Evolutionary conservation across 1,140 invertebrate genomes (phyloP).

Genomic region (Drosophila pandora): DNA sequence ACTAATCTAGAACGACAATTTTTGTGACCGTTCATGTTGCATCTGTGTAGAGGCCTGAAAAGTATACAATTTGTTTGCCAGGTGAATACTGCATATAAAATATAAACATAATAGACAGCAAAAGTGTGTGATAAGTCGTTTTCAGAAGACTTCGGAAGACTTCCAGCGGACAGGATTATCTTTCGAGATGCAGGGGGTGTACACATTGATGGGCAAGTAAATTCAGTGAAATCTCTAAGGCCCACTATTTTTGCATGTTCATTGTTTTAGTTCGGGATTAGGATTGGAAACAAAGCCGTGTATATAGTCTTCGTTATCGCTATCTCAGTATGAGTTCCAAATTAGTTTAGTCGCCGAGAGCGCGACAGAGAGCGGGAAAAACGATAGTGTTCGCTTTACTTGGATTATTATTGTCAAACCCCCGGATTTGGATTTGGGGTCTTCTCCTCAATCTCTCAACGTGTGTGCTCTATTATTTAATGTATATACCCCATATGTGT

Average conservation of each 20-base stretch:
- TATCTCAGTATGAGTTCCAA: conserved; percentile 13
- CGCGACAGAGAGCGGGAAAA: background rate
- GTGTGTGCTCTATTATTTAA: conserved; percentile 66
- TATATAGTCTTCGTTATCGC: conserved; percentile 14
- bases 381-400: conserved; percentile 10
- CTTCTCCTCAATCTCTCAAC: conserved; percentile 31
- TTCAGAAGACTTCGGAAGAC: background rate
- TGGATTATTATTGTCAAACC: conserved; percentile 37
- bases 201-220: conserved; percentile 44
- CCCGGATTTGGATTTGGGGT: conserved; percentile 20
- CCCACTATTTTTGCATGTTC: conserved; percentile 29
- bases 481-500: conserved; percentile 21
- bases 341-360: conserved; percentile 27
- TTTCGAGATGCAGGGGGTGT: background rate
- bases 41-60: conserved; percentile 37
- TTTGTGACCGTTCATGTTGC: conserved; percentile 29
- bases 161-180: conserved; percentile 17
- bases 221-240: conserved; percentile 4
- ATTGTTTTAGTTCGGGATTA: conserved; percentile 54
- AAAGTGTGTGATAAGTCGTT: conserved; percentile 28
- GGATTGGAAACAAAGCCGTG: conserved; percentile 14
- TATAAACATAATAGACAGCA: conserved; percentile 41
- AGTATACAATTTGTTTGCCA: conserved; percentile 61
- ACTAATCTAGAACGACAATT: conserved; percentile 39
- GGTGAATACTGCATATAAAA: conserved; percentile 31